These are phyloP conservation scores for Hyla sarda DNA, from an alignment of 2,113 vertebrate genomes.

Conservation along the genomic window DNA sequence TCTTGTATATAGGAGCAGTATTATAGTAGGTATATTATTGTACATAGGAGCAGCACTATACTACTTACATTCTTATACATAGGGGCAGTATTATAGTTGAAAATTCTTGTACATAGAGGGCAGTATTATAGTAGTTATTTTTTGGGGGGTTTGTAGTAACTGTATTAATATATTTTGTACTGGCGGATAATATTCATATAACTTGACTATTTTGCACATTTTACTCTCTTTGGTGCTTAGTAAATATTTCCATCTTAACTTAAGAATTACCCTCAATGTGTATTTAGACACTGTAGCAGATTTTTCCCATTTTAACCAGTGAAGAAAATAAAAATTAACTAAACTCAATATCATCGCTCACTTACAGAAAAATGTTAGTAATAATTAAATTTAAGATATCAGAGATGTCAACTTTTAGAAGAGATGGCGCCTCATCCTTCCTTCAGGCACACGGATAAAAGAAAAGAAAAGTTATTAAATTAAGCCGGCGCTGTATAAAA, in stretches of 20 bases:
- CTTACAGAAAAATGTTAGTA: constrained; percentile 39
- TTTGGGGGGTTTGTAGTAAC: too few species aligned
- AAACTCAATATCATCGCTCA: neutral
- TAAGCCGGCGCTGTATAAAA: constrained; percentile 22
- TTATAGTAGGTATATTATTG: too few species aligned
- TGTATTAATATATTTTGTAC: neutral
- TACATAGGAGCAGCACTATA: too few species aligned
- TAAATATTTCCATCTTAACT: neutral
- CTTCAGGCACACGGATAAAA: constrained; percentile 35
- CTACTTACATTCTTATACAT: too few species aligned
- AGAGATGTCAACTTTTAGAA: constrained; percentile 53
- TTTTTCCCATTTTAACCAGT: neutral
- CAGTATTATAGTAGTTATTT: too few species aligned
- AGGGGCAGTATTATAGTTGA: too few species aligned
- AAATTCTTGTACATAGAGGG: neutral
- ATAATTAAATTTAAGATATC: constrained; percentile 22
- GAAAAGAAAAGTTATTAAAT: constrained; percentile 51
- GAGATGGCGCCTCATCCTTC: constrained; percentile 37
- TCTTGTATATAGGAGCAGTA: neutral
- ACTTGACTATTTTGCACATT: neutral
- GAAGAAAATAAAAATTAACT: constrained; percentile 12
- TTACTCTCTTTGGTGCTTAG: neutral
- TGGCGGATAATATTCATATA: neutral
- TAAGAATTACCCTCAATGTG: neutral
- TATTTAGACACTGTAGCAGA: neutral